Conservation (phyloP, 1,140 invertebrate species). For the Papilio aristodemus region DNA sequence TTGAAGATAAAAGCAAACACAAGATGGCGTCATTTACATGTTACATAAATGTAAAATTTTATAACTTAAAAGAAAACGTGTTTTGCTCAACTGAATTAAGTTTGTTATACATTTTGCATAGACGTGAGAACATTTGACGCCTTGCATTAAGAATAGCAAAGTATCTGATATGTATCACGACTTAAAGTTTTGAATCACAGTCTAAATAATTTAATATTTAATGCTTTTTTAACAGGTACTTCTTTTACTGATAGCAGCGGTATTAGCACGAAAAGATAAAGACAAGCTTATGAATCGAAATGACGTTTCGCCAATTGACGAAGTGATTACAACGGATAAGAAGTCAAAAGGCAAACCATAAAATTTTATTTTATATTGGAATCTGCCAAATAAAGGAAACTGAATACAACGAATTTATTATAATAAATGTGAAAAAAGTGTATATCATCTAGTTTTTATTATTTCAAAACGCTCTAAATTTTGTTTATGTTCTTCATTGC, state of each 20-base stretch:
- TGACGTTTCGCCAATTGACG: conserved; percentile 10
- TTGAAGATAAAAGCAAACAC: too few species aligned
- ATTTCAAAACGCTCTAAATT: neutral
- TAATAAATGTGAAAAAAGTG: neutral
- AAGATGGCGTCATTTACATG: too few species aligned
- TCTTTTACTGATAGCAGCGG: neutral
- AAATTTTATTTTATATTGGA: neutral
- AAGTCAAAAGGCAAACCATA: conserved; percentile 20
- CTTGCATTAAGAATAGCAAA: neutral
- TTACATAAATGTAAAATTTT: too few species aligned
- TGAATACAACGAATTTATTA: conserved; percentile 21
- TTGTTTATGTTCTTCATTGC: neutral
- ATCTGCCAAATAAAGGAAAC: neutral
- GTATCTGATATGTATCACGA: neutral
- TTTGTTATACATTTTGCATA: too few species aligned
- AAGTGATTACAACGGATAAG: neutral
- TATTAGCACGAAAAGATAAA: conserved; percentile 15
- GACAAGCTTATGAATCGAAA: conserved; percentile 1
- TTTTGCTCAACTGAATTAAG: too few species aligned
- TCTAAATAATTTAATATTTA: neutral
- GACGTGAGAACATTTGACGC: too few species aligned
- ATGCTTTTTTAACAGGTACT: neutral
- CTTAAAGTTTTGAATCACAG: neutral
- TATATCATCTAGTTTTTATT: neutral
- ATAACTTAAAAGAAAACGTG: too few species aligned